Base-by-base conservation (phyloP, 2,888 invertebrate genomes). In the Hylaea fasciaria region DNA sequence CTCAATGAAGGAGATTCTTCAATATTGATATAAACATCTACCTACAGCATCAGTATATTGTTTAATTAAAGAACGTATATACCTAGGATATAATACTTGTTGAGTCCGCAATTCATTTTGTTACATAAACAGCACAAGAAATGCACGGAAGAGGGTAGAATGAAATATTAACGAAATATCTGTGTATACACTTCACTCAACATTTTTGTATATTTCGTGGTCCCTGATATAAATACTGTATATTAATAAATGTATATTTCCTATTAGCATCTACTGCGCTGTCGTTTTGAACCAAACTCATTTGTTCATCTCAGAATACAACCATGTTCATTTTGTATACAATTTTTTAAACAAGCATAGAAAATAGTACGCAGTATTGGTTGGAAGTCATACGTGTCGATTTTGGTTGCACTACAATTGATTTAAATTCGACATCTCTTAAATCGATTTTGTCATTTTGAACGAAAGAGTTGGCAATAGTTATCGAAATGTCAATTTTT, bases 201-300 rank as follows among this genome's bases (percentile, higher is more conserved):
- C 55, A 63, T 65, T 58, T 70, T 68, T 66, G 70, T 72, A 69
- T 68, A 72, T 69, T 68, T 68, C 62, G 62, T 82, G 82, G 82
- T 82, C 82, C 82, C 82, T 61, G 72, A 68, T 72, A 66, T 60
- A 68, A 74, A 79, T 78, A 78, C 73, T 77, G 76, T 71, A 71
- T 65, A 73, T 62, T 17, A 32, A 28, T 51, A 51, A 45, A 59
- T 7, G 32, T 32, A 17, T 41, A 47, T 54, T 60, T 16, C 69
- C 68, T 69, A 70, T 62, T 53, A 59, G 39, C 49, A 46, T 32
- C 47, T 73, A 75, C 68, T 74, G 70, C 65, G 68, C 45, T 61
- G 58, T 51, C 55, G 39, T 53, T 62, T 22, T 57, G 65, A 40
- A 53, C 45, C 62, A 57, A 57, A 57, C 45, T n/a, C 10, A 37